Conservation (phyloP, 1,140 invertebrate genomes). For the Diorhabda carinulata region DNA sequence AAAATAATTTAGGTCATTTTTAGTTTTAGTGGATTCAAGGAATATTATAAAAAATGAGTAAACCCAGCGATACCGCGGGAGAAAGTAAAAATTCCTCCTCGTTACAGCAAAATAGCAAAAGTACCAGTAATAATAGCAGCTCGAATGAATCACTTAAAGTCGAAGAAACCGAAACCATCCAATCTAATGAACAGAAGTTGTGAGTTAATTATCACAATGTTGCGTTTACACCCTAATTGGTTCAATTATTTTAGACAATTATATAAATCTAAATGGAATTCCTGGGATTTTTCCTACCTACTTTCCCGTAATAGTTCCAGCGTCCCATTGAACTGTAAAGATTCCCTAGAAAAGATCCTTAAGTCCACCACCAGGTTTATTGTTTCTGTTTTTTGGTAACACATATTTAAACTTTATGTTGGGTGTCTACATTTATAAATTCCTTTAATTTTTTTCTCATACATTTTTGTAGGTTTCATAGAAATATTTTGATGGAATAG, state of each 20-base stretch:
- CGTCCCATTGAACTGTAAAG: background rate
- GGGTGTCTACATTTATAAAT: too few relatives aligned
- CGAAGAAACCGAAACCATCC: background rate
- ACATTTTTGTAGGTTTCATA: too few relatives aligned
- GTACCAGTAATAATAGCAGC: background rate
- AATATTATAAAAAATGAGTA: background rate
- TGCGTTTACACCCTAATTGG: background rate
- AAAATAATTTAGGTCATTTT: background rate
- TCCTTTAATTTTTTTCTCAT: too few relatives aligned
- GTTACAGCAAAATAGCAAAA: background rate
- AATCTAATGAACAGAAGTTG: background rate
- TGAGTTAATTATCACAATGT: background rate
- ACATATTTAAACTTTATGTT: too few relatives aligned
- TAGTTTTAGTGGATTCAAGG: background rate
- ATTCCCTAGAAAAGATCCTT: background rate
- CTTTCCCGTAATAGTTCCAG: background rate
- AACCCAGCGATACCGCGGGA: background rate
- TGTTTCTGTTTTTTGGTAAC: too few relatives aligned
- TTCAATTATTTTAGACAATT: background rate
- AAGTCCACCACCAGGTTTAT: too few relatives aligned
- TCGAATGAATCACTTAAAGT: background rate
- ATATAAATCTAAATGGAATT: background rate
- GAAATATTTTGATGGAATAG: too few relatives aligned
- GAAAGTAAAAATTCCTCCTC: background rate
- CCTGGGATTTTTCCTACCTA: background rate